Percentiles rank a stretch among this genome's conserved stretches.
phyloP scores from a whole-genome alignment of 1,140 invertebrate genomes.

The Procambarus clarkii region DNA sequence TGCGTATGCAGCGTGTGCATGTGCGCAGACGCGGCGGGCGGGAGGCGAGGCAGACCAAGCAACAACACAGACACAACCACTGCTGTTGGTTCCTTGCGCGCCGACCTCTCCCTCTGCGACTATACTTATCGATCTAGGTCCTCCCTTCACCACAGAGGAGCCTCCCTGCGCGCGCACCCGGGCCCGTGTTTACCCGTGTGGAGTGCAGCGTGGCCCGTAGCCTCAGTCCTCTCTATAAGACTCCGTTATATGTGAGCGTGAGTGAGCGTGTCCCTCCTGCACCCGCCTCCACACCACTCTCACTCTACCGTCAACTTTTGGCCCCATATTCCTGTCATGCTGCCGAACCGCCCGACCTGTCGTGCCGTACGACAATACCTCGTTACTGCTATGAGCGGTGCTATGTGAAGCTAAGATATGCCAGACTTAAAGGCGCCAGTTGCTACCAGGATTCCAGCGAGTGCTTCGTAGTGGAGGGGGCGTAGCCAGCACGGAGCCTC shows the following conservation, averaged over 20 bases:
- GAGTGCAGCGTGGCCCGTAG: not conserved
- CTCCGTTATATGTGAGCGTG: not conserved
- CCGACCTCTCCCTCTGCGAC: not conserved
- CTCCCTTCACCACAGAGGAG: not conserved
- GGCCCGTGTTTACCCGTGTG: not conserved
- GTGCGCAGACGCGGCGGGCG: not conserved
- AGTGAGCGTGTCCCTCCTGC: not conserved
- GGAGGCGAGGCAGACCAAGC: not conserved
- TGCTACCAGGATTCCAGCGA: not conserved
- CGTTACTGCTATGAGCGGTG: not conserved
- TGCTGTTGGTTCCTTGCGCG: not conserved
- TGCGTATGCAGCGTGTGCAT: not conserved
- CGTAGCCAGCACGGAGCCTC: not conserved
- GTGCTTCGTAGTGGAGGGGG: not conserved
- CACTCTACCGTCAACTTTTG: not conserved
- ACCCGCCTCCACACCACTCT: not conserved
- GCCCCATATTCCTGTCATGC: not conserved
- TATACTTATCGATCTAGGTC: not conserved
- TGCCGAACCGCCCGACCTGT: not conserved
- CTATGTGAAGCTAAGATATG: constrained; percentile 14
- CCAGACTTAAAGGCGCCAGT: not conserved
- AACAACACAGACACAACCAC: not conserved
- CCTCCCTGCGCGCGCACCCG: not conserved
- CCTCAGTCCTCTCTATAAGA: not conserved
- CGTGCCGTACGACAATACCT: not conserved